Percentiles rank a stretch among this genome's conserved stretches.
phyloP scores from a whole-genome alignment of 2,888 invertebrate genomes.

The Iphiclides podalirius region DNA sequence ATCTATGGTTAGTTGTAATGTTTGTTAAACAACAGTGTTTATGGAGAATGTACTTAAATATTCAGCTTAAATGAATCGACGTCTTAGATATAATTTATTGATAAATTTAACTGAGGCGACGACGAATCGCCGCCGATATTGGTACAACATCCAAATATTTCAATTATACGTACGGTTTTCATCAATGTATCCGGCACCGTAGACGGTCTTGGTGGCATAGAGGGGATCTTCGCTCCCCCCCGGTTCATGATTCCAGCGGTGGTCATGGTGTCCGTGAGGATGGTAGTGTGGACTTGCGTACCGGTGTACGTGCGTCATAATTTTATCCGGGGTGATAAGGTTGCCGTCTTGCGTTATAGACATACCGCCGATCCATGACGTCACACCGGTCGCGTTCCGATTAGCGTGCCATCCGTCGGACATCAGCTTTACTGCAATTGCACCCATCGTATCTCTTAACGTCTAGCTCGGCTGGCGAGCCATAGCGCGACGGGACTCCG shows the following conservation, averaged over 20 bases:
- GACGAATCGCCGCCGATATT: conserved; percentile 26
- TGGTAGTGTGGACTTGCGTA: conserved; percentile 77
- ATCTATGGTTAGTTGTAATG: conserved; percentile 73
- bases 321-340: conserved; percentile 75
- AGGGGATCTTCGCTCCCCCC: conserved; percentile 75
- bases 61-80: conserved; percentile 11
- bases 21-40: conserved; percentile 46
- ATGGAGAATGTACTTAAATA: conserved; percentile 23
- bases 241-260: conserved; percentile 74
- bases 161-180: conserved; percentile 76
- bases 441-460: conserved; percentile 77
- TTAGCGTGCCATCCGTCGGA: conserved; percentile 70
- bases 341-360: conserved; percentile 76
- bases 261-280: conserved; percentile 73
- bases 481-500: conserved; percentile 65
- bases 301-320: conserved; percentile 74
- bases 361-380: conserved; percentile 78
- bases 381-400: conserved; percentile 66
- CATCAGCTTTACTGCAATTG: conserved; percentile 79
- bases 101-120: conserved; percentile 9
- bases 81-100: conserved; percentile 2
- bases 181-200: conserved; percentile 76
- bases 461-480: conserved; percentile 60
- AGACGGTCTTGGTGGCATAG: conserved; percentile 80
- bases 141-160: conserved; percentile 44